phyloP scores from a whole-genome alignment of 1,140 invertebrate genomes.

The Cydia strobilella region DNA sequence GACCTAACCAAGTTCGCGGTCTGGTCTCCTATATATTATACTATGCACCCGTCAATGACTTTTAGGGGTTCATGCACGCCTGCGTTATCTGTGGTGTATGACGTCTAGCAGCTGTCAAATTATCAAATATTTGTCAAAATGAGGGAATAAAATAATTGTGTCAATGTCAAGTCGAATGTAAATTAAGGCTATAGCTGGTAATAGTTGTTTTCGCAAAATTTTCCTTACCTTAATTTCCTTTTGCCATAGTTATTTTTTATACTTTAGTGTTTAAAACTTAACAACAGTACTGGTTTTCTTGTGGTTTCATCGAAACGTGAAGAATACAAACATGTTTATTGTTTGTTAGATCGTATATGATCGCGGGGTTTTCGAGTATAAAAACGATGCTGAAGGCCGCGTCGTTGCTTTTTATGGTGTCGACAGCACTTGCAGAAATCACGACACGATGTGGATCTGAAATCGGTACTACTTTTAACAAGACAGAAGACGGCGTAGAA shows the following conservation, averaged over 20 bases:
- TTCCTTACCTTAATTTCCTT: slow-evolving; percentile 2
- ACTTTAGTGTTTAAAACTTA: not conserved
- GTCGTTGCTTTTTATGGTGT: slow-evolving; percentile 3
- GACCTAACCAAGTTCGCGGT: no score
- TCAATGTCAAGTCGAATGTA: not conserved
- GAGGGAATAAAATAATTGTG: not conserved
- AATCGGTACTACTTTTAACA: slow-evolving; percentile 37
- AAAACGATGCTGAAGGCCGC: not conserved
- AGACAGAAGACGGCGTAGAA: slow-evolving; percentile 39
- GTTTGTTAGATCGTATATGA: not conserved
- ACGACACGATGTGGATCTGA: slow-evolving; percentile 36
- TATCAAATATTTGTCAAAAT: no score
- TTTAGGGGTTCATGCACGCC: not conserved
- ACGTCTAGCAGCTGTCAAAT: not conserved
- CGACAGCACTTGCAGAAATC: not conserved
- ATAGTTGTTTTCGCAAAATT: slow-evolving; percentile 15
- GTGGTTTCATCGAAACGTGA: not conserved
- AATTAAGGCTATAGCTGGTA: not conserved
- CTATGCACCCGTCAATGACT: no score
- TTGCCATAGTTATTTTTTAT: slow-evolving; percentile 1
- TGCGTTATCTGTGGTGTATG: not conserved
- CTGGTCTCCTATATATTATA: no score
- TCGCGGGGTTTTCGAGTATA: not conserved
- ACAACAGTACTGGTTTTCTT: not conserved
- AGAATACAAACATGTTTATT: not conserved